These are phyloP conservation scores for Paralvinella palmiformis DNA, from an alignment of 1,140 invertebrate genomes.

Conservation along the genomic window DNA sequence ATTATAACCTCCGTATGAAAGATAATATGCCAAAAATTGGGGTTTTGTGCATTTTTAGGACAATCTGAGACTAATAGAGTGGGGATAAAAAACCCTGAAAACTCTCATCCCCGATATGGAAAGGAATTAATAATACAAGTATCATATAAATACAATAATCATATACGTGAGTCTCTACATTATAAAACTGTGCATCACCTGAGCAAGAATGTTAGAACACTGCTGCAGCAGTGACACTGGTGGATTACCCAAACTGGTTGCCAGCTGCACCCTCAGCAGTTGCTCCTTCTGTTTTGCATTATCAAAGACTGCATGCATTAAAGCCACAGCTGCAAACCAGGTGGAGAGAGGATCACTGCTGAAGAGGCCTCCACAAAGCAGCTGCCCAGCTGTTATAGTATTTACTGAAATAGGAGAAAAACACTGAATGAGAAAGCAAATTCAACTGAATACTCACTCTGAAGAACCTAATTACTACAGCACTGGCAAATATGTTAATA, in stretches of 20 bases:
- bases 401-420: constrained; percentile 17
- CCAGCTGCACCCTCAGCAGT: constrained; percentile 82
- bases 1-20: no score
- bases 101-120: no score
- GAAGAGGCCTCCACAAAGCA: constrained; percentile 91
- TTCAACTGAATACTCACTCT: not conserved
- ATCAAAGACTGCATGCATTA: constrained; percentile 85
- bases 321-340: constrained; percentile 90
- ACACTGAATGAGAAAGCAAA: not conserved
- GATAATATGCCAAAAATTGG: no score
- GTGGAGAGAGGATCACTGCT: constrained; percentile 86
- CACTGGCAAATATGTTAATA: not conserved
- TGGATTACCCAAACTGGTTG: constrained; percentile 74
- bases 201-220: constrained; percentile 74
- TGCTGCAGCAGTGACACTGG: constrained; percentile 85
- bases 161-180: no score
- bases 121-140: no score
- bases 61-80: no score
- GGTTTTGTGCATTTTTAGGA: no score
- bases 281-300: constrained; percentile 86
- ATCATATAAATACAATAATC: no score
- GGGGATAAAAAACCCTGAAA: no score
- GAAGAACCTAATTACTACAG: no score
- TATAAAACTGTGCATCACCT: no score
- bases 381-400: constrained; percentile 65